Conservation (phyloP, 2,113 vertebrate species). For the Plectropomus leopardus region DNA sequence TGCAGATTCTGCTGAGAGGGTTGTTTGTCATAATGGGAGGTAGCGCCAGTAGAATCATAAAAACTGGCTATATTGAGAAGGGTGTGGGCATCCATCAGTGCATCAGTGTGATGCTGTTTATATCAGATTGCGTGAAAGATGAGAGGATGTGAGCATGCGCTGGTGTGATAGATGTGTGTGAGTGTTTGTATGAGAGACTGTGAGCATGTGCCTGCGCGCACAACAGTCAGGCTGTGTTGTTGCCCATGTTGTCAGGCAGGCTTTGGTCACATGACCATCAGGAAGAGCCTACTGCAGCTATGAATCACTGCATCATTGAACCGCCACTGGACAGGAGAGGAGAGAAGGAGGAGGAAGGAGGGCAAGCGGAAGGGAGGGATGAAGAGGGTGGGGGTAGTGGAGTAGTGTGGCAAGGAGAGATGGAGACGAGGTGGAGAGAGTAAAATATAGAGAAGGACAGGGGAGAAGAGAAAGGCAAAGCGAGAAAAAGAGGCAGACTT, state of each 20-base stretch:
- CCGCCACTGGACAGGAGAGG: slow-evolving; percentile 70
- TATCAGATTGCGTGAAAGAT: slow-evolving; percentile 37
- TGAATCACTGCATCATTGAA: slow-evolving; percentile 83
- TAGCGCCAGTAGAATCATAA: slow-evolving; percentile 26
- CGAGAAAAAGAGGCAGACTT: background rate
- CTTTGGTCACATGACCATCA: slow-evolving; percentile 85
- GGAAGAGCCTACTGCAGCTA: slow-evolving; percentile 80
- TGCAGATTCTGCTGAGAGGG: slow-evolving; percentile 27
- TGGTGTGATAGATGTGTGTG: slow-evolving; percentile 18
- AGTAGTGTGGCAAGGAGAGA: slow-evolving; percentile 12
- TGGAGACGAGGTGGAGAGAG: slow-evolving; percentile 10
- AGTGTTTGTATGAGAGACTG: slow-evolving; percentile 20
- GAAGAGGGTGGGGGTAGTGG: slow-evolving; percentile 31
- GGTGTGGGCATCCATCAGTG: slow-evolving; percentile 22
- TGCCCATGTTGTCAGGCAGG: slow-evolving; percentile 87
- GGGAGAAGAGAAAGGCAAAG: background rate
- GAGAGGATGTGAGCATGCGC: slow-evolving; percentile 48
- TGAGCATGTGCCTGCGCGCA: slow-evolving; percentile 28
- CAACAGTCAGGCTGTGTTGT: slow-evolving; percentile 67
- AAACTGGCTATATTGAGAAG: background rate
- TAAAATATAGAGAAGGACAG: slow-evolving; percentile 3
- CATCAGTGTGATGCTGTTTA: slow-evolving; percentile 38
- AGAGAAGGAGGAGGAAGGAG: slow-evolving; percentile 45
- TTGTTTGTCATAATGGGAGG: background rate
- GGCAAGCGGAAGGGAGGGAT: slow-evolving; percentile 10